These are phyloP conservation scores for Nipponacmea schrenckii DNA, from an alignment of 2,888 invertebrate genomes.

Conservation along the genomic window DNA sequence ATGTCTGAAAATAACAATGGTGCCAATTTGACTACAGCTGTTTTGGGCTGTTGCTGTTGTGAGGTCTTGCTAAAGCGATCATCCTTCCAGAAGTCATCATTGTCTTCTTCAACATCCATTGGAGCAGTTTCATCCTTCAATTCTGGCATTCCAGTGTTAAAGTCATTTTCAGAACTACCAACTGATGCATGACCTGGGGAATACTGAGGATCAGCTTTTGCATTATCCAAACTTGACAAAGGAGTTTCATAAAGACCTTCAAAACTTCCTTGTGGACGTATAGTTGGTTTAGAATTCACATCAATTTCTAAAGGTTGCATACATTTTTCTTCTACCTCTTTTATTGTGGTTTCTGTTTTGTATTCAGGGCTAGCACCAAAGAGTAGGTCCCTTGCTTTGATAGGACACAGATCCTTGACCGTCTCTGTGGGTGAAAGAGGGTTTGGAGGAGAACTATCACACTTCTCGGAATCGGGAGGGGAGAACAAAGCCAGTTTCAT, in stretches of 20 bases:
- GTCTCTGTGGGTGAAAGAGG: slow-evolving; percentile 55
- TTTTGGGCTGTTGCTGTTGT: slow-evolving; percentile 27
- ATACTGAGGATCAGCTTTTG: slow-evolving; percentile 14
- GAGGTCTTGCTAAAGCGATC: neutral
- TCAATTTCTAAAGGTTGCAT: slow-evolving; percentile 16
- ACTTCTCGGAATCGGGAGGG: slow-evolving; percentile 50
- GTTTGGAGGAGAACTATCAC: slow-evolving; percentile 51
- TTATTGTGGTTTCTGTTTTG: neutral
- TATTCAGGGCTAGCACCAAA: neutral
- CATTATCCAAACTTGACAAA: slow-evolving; percentile 34
- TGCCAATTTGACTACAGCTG: slow-evolving; percentile 41
- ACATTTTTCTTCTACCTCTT: slow-evolving; percentile 14
- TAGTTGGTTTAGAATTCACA: slow-evolving; percentile 1
- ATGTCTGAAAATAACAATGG: slow-evolving; percentile 39
- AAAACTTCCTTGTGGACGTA: slow-evolving; percentile 14
- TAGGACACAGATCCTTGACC: slow-evolving; percentile 13
- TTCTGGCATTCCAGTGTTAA: neutral
- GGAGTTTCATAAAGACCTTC: slow-evolving; percentile 34
- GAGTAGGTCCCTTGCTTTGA: neutral
- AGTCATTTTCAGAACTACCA: slow-evolving; percentile 18
- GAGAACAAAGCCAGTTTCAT: slow-evolving; percentile 56
- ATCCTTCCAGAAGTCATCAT: slow-evolving; percentile 9
- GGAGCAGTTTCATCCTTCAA: neutral
- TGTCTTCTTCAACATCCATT: neutral
- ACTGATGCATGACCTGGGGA: slow-evolving; percentile 16